Conservation (phyloP, 1,140 invertebrate species). For the Zophobas atratus region DNA sequence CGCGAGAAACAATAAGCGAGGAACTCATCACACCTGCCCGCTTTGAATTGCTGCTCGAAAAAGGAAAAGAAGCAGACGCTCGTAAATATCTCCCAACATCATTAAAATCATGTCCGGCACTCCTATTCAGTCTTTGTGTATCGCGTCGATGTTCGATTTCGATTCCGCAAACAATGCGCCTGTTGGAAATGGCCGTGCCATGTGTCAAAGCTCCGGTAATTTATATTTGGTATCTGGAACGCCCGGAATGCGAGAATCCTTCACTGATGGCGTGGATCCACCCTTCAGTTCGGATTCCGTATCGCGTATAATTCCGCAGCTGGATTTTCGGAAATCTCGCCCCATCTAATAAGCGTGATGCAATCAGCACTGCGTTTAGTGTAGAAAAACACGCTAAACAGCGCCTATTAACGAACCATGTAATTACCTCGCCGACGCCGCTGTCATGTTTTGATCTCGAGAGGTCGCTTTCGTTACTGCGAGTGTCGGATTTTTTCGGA, state of each 20-base stretch:
- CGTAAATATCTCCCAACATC: neutral
- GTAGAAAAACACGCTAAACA: neutral
- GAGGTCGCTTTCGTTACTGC: constrained; percentile 19
- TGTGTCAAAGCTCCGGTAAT: constrained; percentile 38
- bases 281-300: constrained; percentile 24
- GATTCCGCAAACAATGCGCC: constrained; percentile 15
- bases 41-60: too few species aligned
- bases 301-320: constrained; percentile 16
- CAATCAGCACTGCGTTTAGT: too few species aligned
- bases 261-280: constrained; percentile 29
- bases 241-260: constrained; percentile 34
- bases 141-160: constrained; percentile 20
- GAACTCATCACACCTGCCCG: too few species aligned
- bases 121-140: constrained; percentile 17
- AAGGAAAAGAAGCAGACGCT: too few species aligned
- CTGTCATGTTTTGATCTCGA: constrained; percentile 25
- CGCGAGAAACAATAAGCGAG: too few species aligned
- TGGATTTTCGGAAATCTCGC: constrained; percentile 19
- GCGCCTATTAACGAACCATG: neutral
- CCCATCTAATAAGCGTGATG: too few species aligned
- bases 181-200: constrained; percentile 1
- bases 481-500: constrained; percentile 5
- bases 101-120: constrained; percentile 15
- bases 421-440: neutral
- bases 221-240: constrained; percentile 23